Conservation (phyloP, 2,797 vertebrate species). For the Aldrovandia affinis region DNA sequence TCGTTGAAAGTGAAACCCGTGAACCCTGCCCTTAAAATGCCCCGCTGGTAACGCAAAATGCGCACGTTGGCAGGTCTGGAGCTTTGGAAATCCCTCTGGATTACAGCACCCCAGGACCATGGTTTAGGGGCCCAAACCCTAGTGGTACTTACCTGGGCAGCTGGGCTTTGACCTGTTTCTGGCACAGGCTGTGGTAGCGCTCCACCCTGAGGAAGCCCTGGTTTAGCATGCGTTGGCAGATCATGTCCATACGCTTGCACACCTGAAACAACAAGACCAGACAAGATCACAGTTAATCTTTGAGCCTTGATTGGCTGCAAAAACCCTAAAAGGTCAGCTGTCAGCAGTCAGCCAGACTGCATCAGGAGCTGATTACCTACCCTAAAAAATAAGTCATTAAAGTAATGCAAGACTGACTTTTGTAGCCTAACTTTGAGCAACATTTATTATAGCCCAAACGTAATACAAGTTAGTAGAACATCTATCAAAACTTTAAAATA, state of each 20-base stretch:
- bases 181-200: conserved; percentile 94
- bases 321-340: too few species aligned
- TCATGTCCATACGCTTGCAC: conserved; percentile 96
- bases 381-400: background rate
- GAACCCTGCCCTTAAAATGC: too few species aligned
- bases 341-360: background rate
- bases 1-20: too few species aligned
- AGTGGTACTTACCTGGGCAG: conserved; percentile 84
- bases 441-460: too few species aligned
- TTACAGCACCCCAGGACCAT: background rate
- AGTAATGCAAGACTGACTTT: too few species aligned
- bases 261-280: conserved; percentile 73
- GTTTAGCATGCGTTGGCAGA: conserved; percentile 95
- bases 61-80: background rate
- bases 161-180: conserved; percentile 98
- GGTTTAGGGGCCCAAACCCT: background rate
- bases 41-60: too few species aligned
- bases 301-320: background rate
- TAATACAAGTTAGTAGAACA: too few species aligned
- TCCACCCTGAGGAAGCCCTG: conserved; percentile 98
- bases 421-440: too few species aligned
- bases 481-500: too few species aligned
- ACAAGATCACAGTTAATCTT: background rate
- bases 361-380: background rate
- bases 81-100: background rate